A percentile compares a stretch with the other conserved stretches of the same genome.
Evolutionary conservation across 35 echinoderm and acorn worm species (phyloP).

Genomic region (Apostichopus californicus): DNA sequence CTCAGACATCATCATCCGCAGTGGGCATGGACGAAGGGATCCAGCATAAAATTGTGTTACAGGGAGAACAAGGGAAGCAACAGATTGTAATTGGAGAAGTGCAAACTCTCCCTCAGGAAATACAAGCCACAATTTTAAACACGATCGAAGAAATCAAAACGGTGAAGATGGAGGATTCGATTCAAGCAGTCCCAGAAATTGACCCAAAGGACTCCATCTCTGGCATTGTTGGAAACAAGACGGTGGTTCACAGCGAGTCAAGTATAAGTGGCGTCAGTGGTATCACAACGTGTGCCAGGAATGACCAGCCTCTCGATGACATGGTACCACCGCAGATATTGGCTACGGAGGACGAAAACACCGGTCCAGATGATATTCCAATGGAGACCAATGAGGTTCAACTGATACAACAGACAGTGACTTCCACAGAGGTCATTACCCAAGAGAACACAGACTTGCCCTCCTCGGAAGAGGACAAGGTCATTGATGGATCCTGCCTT

Average conservation of each 20-base stretch:
- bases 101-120: conserved; percentile 51
- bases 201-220: not conserved
- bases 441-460: conserved; percentile 32
- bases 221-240: not conserved
- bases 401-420: conserved; percentile 30
- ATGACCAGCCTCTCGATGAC: conserved; percentile 35
- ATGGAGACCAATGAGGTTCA: conserved; percentile 32
- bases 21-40: not conserved
- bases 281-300: conserved; percentile 41
- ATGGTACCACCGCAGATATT: conserved; percentile 53
- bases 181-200: not conserved
- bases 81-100: conserved; percentile 56
- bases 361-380: conserved; percentile 42
- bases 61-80: conserved; percentile 28
- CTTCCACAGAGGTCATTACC: not conserved
- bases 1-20: conserved; percentile 13
- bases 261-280: conserved; percentile 18
- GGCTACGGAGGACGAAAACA: conserved; percentile 49
- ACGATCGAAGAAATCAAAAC: conserved; percentile 50
- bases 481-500: conserved; percentile 3
- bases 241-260: conserved; percentile 22
- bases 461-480: conserved; percentile 43
- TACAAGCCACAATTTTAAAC: conserved; percentile 51
- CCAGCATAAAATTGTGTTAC: conserved; percentile 40
- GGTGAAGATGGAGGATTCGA: not conserved